These are phyloP conservation scores for Ibycter americanus DNA, from an alignment of 2,797 vertebrate species.

Conservation along the genomic window DNA sequence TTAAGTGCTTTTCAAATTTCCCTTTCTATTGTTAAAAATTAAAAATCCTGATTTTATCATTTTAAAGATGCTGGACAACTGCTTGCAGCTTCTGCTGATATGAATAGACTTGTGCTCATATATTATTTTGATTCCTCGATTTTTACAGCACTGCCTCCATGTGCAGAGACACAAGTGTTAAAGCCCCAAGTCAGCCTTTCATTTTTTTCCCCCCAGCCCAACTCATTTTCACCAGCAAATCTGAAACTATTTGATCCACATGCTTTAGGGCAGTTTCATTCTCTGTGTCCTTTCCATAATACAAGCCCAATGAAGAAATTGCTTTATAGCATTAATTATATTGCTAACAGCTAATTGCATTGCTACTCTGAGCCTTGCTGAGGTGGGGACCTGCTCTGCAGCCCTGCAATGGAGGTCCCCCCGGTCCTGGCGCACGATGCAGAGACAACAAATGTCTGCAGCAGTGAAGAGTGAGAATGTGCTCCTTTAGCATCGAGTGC, in stretches of 20 bases:
- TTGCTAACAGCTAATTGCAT: background rate
- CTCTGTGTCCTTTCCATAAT: background rate
- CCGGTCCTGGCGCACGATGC: accelerated
- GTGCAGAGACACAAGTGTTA: background rate
- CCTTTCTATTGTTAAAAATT: background rate
- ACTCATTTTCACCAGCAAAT: background rate
- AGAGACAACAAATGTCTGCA: too few species aligned
- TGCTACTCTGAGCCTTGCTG: background rate
- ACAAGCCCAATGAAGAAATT: background rate
- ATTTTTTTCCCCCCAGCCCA: background rate
- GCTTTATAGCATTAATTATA: background rate
- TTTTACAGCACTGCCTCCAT: background rate
- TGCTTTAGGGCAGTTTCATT: background rate
- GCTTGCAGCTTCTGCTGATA: background rate
- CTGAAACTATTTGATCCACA: background rate
- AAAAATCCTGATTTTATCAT: background rate
- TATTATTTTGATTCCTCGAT: background rate
- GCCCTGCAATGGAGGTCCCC: accelerated
- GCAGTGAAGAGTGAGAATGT: accelerated
- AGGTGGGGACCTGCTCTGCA: background rate
- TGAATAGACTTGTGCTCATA: background rate
- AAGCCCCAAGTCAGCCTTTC: background rate
- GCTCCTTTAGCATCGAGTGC: background rate
- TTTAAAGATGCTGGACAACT: background rate
- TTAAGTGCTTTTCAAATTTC: background rate